These are phyloP conservation scores for Standfussiana lucernea DNA, from an alignment of 2,888 invertebrate genomes.

Conservation along the genomic window DNA sequence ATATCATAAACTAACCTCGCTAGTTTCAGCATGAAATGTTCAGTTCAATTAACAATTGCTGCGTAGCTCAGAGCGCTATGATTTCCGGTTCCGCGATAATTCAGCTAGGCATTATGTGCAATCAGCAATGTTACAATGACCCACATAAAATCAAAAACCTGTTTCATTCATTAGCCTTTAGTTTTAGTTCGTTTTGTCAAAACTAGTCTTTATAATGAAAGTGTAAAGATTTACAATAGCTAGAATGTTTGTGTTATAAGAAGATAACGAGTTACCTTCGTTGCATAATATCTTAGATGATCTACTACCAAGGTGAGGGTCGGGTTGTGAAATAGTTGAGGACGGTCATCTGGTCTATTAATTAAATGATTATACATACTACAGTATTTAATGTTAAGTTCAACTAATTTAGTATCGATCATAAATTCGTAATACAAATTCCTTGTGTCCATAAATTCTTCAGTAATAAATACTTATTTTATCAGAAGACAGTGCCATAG, in stretches of 20 bases:
- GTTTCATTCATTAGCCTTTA: slow-evolving; percentile 28
- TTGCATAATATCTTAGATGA: slow-evolving; percentile 5
- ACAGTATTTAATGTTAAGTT: slow-evolving; percentile 17
- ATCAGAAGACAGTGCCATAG: not conserved
- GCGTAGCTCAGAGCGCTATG: not conserved
- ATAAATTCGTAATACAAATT: not conserved
- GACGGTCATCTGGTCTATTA: not conserved
- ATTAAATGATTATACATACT: not conserved
- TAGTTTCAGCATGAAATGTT: not conserved
- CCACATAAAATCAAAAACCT: slow-evolving; percentile 34
- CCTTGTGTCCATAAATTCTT: not conserved
- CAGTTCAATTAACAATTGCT: not conserved
- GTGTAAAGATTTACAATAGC: not conserved
- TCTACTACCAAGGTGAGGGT: slow-evolving; percentile 34
- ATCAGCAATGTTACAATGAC: slow-evolving; percentile 36
- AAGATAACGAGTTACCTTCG: slow-evolving; percentile 10
- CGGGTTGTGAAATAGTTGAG: slow-evolving; percentile 19
- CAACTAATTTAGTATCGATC: not conserved
- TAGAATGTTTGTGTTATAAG: not conserved
- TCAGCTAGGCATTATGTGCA: not conserved
- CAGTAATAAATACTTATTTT: not conserved
- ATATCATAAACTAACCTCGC: not conserved
- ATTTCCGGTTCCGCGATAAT: not conserved
- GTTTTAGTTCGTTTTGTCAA: slow-evolving; percentile 1
- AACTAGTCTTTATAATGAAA: slow-evolving; percentile 18